These are phyloP conservation scores for Dicrostonyx torquatus DNA, from an alignment of 2,797 vertebrate species.

Conservation along the genomic window DNA sequence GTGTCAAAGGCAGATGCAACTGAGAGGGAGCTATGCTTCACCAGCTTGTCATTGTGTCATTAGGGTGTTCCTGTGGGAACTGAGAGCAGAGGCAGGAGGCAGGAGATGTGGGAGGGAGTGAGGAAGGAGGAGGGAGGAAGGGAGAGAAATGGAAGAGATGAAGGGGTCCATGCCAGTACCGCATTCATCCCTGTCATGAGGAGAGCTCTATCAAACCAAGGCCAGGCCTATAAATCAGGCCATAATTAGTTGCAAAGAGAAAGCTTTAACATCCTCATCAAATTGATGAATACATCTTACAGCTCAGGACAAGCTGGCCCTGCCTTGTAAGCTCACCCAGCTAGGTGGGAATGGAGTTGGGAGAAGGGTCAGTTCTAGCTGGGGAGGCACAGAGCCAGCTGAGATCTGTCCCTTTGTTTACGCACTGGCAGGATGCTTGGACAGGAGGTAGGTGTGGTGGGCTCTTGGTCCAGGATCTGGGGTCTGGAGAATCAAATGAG, in stretches of 20 bases:
- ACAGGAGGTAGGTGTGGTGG: neutral
- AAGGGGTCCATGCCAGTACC: conserved; percentile 82
- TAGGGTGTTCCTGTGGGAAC: conserved; percentile 83
- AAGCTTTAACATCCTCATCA: conserved; percentile 89
- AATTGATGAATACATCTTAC: conserved; percentile 88
- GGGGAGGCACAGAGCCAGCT: neutral
- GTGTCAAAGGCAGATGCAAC: conserved; percentile 78
- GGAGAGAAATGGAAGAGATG: conserved; percentile 79
- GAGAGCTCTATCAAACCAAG: conserved; percentile 85
- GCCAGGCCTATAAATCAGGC: conserved; percentile 88
- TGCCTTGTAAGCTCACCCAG: conserved; percentile 79
- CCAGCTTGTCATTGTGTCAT: conserved; percentile 83
- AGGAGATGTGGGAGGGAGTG: conserved; percentile 31
- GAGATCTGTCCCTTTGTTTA: neutral
- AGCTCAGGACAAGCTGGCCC: conserved; percentile 83
- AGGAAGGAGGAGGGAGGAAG: conserved; percentile 5
- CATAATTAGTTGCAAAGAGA: conserved; percentile 89
- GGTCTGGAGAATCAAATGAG: neutral
- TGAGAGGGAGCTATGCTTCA: conserved; percentile 80
- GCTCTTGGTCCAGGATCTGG: neutral
- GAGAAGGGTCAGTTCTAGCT: neutral
- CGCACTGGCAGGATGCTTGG: neutral
- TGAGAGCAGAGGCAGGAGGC: conserved; percentile 78
- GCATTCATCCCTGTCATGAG: conserved; percentile 86
- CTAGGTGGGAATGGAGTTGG: conserved; percentile 57